These are phyloP conservation scores for Halcyon smyrnensis DNA, from an alignment of 2,797 vertebrate species.

Conservation along the genomic window DNA sequence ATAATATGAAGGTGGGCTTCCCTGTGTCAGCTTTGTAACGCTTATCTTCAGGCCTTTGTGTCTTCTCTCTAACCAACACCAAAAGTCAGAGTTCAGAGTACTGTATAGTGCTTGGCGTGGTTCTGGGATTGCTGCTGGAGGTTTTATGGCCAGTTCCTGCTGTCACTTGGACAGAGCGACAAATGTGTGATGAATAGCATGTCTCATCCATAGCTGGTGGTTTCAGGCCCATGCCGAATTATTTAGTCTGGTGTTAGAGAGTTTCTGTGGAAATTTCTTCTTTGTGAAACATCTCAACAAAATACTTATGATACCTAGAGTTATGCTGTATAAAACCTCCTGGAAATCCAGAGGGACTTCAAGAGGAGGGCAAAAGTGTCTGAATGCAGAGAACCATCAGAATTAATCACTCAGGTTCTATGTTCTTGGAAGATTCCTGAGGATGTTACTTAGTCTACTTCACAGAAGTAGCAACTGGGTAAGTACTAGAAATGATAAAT, in stretches of 20 bases:
- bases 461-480: neutral
- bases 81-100: neutral
- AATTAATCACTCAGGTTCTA: neutral
- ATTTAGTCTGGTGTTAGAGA: neutral
- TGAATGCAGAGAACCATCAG: neutral
- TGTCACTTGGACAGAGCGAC: neutral
- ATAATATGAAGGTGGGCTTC: too few relatives aligned
- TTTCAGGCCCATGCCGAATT: neutral
- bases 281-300: neutral
- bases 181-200: neutral
- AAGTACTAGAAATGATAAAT: neutral
- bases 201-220: neutral
- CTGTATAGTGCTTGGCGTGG: neutral
- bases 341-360: neutral
- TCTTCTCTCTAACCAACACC: neutral
- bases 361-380: neutral
- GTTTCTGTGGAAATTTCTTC: neutral
- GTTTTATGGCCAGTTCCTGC: neutral
- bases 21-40: neutral
- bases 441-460: neutral
- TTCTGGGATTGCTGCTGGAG: neutral
- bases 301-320: neutral
- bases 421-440: neutral
- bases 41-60: neutral
- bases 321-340: neutral